Evolutionary conservation across 2,113 vertebrate genomes (phyloP).

Genomic region (Phocoena phocoena): DNA sequence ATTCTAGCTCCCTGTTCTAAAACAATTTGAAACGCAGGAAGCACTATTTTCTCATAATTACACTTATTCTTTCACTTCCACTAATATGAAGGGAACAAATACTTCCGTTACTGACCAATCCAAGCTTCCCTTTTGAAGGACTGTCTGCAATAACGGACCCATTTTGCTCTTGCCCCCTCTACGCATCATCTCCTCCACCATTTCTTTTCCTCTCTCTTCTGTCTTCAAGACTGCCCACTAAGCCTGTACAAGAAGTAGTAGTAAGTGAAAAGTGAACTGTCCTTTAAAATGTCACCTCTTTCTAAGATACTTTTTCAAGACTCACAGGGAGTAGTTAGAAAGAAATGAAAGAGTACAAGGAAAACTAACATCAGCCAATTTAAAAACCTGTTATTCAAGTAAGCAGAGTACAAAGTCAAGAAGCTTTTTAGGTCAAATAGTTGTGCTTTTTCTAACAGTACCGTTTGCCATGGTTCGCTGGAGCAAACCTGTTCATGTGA

Average conservation of each 20-base stretch:
- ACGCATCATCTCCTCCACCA: not conserved
- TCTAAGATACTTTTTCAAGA: not conserved
- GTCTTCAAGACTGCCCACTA: not conserved
- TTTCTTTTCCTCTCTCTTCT: not conserved
- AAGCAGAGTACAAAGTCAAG: not conserved
- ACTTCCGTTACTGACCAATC: not conserved
- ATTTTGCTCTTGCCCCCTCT: not conserved
- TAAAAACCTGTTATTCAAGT: conserved; percentile 23
- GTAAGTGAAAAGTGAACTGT: not conserved
- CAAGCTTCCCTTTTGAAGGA: not conserved
- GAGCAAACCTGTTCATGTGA: conserved; percentile 35
- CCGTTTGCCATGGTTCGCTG: conserved; percentile 49
- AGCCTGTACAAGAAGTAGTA: not conserved
- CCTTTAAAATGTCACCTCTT: not conserved
- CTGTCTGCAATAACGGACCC: not conserved
- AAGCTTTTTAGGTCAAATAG: conserved; percentile 14
- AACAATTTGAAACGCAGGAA: conserved; percentile 21
- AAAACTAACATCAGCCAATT: conserved; percentile 39
- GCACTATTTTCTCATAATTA: not conserved
- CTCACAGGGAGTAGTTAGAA: not conserved
- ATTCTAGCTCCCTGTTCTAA: not conserved
- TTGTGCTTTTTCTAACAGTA: conserved; percentile 34
- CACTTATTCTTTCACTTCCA: not conserved
- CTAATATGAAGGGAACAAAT: not conserved
- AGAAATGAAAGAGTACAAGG: not conserved